These are phyloP conservation scores for Lepas anatifera DNA, from an alignment of 2,888 invertebrate species.

Conservation along the genomic window DNA sequence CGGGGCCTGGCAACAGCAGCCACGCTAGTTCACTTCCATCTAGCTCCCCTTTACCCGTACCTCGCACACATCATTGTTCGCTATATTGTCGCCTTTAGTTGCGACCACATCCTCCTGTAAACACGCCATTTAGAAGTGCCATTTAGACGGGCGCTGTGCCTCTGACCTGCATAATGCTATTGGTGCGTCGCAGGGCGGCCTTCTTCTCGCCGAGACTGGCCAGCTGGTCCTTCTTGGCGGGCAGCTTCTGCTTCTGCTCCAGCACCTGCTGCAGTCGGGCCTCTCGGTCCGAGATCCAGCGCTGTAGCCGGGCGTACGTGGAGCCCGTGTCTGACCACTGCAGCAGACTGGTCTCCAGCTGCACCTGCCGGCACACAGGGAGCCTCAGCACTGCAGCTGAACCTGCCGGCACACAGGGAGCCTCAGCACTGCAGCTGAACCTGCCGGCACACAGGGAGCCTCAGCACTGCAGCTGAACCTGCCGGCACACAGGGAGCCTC, in stretches of 20 bases:
- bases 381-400: too few species aligned
- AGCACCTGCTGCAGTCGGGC: slow-evolving; percentile 74
- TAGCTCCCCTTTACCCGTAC: too few species aligned
- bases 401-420: neutral
- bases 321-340: slow-evolving; percentile 96
- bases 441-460: too few species aligned
- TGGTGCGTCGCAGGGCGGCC: slow-evolving; percentile 76
- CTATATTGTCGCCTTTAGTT: too few species aligned
- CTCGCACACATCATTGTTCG: too few species aligned
- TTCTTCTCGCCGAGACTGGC: slow-evolving; percentile 60
- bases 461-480: too few species aligned
- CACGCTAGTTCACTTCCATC: too few species aligned
- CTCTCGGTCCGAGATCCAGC: slow-evolving; percentile 90
- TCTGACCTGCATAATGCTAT: slow-evolving; percentile 42
- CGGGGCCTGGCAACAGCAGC: too few species aligned
- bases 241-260: slow-evolving; percentile 54
- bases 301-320: slow-evolving; percentile 77
- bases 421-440: too few species aligned
- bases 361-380: neutral
- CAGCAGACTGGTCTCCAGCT: slow-evolving; percentile 73
- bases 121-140: too few species aligned
- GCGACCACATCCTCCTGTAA: too few species aligned
- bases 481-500: too few species aligned
- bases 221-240: neutral
- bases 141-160: neutral